Evolutionary conservation across 1,140 invertebrate genomes (phyloP).

Genomic region (Heliconius hewitsoni): DNA sequence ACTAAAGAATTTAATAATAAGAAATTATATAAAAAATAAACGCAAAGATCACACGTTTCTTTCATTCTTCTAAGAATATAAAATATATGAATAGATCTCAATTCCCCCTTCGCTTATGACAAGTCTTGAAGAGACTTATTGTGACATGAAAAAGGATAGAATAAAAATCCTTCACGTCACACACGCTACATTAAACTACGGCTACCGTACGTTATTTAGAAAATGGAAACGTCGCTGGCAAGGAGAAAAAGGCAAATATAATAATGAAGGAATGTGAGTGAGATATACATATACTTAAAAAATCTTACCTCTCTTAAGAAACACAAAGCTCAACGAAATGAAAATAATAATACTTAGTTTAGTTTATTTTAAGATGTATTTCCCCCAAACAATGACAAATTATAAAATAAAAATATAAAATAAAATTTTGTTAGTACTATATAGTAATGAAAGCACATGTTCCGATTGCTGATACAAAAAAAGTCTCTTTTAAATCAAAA

Average conservation of each 20-base stretch:
- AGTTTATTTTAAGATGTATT: too few relatives aligned
- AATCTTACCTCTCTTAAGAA: too few relatives aligned
- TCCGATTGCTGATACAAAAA: too few relatives aligned
- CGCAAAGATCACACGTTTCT: not conserved
- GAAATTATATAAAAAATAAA: not conserved
- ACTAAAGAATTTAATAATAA: not conserved
- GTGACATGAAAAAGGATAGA: constrained; percentile 31
- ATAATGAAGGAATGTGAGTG: not conserved
- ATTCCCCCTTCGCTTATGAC: constrained; percentile 31
- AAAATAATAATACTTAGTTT: too few relatives aligned
- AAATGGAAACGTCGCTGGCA: constrained; percentile 12
- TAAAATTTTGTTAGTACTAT: too few relatives aligned
- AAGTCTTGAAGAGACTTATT: constrained; percentile 31
- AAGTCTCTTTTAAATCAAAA: too few relatives aligned
- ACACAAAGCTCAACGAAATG: too few relatives aligned
- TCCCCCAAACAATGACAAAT: too few relatives aligned
- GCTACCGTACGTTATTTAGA: constrained; percentile 21
- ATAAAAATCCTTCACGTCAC: constrained; percentile 38
- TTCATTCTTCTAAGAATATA: not conserved
- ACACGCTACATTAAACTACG: constrained; percentile 31
- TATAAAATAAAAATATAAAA: too few relatives aligned
- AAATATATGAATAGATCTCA: constrained; percentile 29
- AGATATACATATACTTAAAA: not conserved
- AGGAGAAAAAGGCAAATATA: not conserved
- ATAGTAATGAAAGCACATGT: too few relatives aligned